Evolutionary conservation across 2,113 vertebrate species (phyloP), one percentile per base, ranked within the genome.

Genomic region (Pseudorhombus dupliciocellatus): DNA sequence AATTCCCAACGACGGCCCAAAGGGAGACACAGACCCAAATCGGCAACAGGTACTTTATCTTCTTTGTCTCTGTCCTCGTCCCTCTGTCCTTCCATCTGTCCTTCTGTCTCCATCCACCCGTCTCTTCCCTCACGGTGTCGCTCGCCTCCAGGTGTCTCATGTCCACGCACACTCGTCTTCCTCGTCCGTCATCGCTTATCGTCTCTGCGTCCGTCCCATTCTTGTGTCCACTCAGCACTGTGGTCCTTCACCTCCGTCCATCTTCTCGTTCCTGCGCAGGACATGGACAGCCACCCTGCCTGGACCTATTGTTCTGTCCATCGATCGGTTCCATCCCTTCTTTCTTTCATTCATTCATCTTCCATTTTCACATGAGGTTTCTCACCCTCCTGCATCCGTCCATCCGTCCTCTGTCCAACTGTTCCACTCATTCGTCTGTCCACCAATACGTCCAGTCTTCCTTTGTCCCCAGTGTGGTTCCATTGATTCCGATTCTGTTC

Each of bases 1-100:
- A 93, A 94, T 88, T 90, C 93, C 89, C 93, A 94, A 58, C 89
- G 92, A n/a, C 89, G 91, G 83, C 85, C 92, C 77, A 94, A 94
- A 90, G 93, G 91, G 75, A 91, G 92, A 74, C 93, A 94, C 84
- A 92, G 91, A 93, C 89, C 87, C 71, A 93, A 92, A 89, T 91
- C 91, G 75, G 89, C 93, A 92, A 92, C 93, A 94, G 93, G 93
- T 93, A 92, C 78, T 75, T 66, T 73, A 46, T 70, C 53, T 58
- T n/a, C 30, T 42, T 15, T 14, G 9, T 8, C 11, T 42, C 40
- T 42, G 9, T 42, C 40, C n/a, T n/a, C 31, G 31, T 42, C 40
- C 14, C 18, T n/a, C 20, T 9, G 2, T 50, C 21, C 14, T 1
- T 52, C 8, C n/a, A 50, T 21, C 4, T 50, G 34, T 7, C 6